Base-by-base conservation (phyloP, 2,888 invertebrate genomes). In the Caenorhabditis doughertyi region DNA sequence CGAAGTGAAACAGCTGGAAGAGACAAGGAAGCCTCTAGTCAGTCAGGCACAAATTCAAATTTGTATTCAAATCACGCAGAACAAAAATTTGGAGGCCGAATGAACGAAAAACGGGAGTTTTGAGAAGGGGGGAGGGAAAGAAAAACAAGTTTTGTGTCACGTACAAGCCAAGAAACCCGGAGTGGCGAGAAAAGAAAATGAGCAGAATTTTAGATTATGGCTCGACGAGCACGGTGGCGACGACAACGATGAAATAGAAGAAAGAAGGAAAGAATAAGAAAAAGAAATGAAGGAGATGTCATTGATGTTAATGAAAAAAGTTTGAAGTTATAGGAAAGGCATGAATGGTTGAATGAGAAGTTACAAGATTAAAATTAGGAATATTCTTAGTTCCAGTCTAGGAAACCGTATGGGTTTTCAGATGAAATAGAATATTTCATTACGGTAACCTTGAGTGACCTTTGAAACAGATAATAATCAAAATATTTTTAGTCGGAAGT, bases 191-290 rank as follows among this genome's bases (percentile, higher is more conserved):
- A 68, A 76, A 68, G 73, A 67, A 68, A 76, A 68, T 68, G 76
- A 76, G 67, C 58, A 60, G 74, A 74, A 74, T 74, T 74, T 65
- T 74, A 74, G 64, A 74, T 65, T 74, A 74, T 56, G 65, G 65
- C 65, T 55, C 73, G 56, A 39, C 53, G 56, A 74, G 65, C 64
- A 74, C 64, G 65, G 47, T 65, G 68, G 65, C 13, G 32, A 39
- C 23, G 67, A 35, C 35, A 35, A 35, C 35, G n/a, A n/a, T 9
- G 35, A 9, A 5, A 7, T 42, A 8, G 42, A 58, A 39, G 80
- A 23, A 32, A 44, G 47, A 56, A 51, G 39, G 80, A n/a, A 25
- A 49, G 47, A 56, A 44, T 42, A 27, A 42, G 56, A 29, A 44
- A 32, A 16, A 47, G 60, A 62, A 18, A 3, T 9, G 29, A 21